These are phyloP conservation scores for Scaptomyza parva DNA, from an alignment of 2,888 invertebrate genomes.

Conservation along the genomic window DNA sequence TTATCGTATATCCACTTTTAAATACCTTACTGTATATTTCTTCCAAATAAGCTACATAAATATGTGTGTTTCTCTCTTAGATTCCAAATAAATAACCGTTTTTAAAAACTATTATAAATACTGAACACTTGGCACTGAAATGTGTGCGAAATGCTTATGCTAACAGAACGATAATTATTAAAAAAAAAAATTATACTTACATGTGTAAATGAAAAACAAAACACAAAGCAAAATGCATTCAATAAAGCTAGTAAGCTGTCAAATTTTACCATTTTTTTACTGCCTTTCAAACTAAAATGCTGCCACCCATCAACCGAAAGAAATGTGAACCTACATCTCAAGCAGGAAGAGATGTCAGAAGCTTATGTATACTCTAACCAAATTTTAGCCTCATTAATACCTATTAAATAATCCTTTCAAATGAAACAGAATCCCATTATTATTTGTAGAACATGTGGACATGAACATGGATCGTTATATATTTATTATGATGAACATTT, in stretches of 20 bases:
- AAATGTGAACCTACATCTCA: too few species aligned
- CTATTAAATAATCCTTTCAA: neutral
- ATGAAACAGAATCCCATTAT: neutral
- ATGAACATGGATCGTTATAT: conserved; percentile 44
- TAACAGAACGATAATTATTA: conserved; percentile 43
- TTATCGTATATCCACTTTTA: neutral
- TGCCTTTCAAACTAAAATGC: too few species aligned
- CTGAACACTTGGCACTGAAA: neutral
- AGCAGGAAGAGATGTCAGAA: too few species aligned
- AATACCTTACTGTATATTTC: conserved; percentile 1
- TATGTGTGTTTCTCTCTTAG: neutral
- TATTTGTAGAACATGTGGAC: neutral
- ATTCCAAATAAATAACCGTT: neutral
- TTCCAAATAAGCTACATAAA: neutral
- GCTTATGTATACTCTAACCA: too few species aligned
- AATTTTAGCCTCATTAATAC: too few species aligned
- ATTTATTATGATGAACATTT: conserved; percentile 21
- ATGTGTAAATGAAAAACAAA: conserved; percentile 40
- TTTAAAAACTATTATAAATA: neutral
- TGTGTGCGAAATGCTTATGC: conserved; percentile 24
- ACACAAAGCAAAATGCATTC: conserved; percentile 50
- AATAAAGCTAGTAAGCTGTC: conserved; percentile 49
- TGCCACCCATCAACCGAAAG: too few species aligned
- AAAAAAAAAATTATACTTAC: conserved; percentile 35
- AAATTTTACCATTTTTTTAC: conserved; percentile 3